These are phyloP conservation scores for Lasioglossum morio DNA, from an alignment of 2,888 invertebrate genomes.

Conservation along the genomic window DNA sequence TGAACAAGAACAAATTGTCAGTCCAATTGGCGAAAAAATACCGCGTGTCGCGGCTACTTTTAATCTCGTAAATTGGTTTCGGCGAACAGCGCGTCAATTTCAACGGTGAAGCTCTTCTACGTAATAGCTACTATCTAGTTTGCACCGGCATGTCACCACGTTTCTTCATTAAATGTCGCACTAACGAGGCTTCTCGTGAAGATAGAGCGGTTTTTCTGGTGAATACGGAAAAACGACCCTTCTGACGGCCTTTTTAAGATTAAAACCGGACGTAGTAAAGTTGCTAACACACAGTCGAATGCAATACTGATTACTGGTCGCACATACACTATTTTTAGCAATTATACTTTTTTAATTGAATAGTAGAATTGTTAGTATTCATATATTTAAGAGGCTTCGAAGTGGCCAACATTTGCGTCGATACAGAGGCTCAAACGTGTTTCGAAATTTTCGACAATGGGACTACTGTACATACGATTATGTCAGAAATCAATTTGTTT, in stretches of 20 bases:
- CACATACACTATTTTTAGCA: neutral
- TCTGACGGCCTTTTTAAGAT: neutral
- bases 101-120: slow-evolving; percentile 2
- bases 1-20: neutral
- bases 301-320: neutral
- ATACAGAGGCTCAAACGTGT: too few species aligned
- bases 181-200: slow-evolving; percentile 32
- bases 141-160: slow-evolving; percentile 22
- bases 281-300: neutral
- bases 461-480: too few species aligned
- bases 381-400: too few species aligned
- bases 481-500: too few species aligned
- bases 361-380: too few species aligned
- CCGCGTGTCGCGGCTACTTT: slow-evolving; percentile 40
- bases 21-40: slow-evolving; percentile 23
- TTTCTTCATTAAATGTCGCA: slow-evolving; percentile 36
- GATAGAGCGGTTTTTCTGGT: slow-evolving; percentile 22
- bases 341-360: neutral
- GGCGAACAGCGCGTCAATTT: slow-evolving; percentile 30
- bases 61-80: slow-evolving; percentile 66
- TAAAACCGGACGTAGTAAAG: neutral
- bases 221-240: slow-evolving; percentile 3
- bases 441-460: too few species aligned
- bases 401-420: too few species aligned
- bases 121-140: slow-evolving; percentile 29